Conservation (phyloP, 2,113 vertebrate genomes). For the Ifrita kowaldi region DNA sequence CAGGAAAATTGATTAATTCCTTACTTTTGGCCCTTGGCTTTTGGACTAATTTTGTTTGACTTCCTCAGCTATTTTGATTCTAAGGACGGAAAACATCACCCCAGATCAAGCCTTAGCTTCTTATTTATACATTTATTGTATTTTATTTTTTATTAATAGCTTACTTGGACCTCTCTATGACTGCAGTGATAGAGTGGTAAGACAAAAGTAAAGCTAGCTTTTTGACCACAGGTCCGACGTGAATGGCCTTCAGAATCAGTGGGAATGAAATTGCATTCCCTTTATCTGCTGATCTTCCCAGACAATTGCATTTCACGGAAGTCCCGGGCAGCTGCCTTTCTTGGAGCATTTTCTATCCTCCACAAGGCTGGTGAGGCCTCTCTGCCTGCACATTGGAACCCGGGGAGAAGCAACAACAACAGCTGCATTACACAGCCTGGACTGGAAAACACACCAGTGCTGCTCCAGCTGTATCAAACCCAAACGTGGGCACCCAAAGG, state of each 20-base stretch:
- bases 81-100: not conserved
- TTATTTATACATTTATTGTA: not conserved
- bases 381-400: not conserved
- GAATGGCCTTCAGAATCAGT: not conserved
- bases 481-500: not conserved
- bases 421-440: not conserved
- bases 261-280: not conserved
- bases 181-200: not conserved
- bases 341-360: not conserved
- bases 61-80: not conserved
- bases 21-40: not conserved
- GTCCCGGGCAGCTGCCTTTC: not conserved
- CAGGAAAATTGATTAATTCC: constrained; percentile 9
- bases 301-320: not conserved
- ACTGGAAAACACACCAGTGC: not conserved
- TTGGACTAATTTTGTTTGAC: not conserved
- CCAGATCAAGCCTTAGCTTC: not conserved
- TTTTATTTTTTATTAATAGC: not conserved
- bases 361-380: not conserved
- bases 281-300: not conserved
- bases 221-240: not conserved
- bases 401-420: not conserved
- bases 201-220: not conserved
- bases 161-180: not conserved
- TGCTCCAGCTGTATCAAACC: not conserved